phyloP scores from a whole-genome alignment of 2,113 vertebrate genomes.

The Poeciliopsis prolifica region DNA sequence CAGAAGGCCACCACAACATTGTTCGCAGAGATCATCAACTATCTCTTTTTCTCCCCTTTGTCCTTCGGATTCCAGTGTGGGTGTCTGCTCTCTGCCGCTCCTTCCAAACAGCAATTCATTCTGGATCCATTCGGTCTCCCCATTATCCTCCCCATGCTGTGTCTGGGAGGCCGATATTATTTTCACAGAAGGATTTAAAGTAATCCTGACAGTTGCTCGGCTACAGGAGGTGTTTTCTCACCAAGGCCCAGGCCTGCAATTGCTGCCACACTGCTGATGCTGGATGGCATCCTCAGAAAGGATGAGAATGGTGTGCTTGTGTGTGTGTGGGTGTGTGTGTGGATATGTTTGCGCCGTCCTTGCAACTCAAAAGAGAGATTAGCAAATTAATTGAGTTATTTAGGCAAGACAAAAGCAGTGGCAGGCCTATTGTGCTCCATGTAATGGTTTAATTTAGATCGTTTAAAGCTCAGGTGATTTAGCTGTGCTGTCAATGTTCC shows the following conservation, averaged over 20 bases:
- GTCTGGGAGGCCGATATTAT: constrained; percentile 42
- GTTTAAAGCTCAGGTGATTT: constrained; percentile 43
- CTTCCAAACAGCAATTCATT: constrained; percentile 34
- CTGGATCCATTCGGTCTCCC: constrained; percentile 36
- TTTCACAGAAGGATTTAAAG: constrained; percentile 60
- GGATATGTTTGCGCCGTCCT: constrained; percentile 27
- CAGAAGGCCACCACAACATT: not conserved
- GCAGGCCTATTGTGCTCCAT: constrained; percentile 30
- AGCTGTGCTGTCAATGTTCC: constrained; percentile 20
- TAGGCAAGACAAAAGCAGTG: constrained; percentile 51
- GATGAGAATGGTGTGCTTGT: not conserved
- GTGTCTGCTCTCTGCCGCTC: constrained; percentile 21
- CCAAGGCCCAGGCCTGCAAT: constrained; percentile 48
- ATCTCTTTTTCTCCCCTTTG: not conserved
- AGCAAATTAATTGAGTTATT: constrained; percentile 64
- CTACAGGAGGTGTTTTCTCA: constrained; percentile 64
- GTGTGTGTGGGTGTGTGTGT: constrained; percentile 1
- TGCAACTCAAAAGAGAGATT: constrained; percentile 54
- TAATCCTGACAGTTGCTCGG: constrained; percentile 69
- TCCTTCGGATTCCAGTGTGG: constrained; percentile 9
- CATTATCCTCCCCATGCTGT: constrained; percentile 41
- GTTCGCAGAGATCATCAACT: not conserved
- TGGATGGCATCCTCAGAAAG: constrained; percentile 53
- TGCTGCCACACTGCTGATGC: constrained; percentile 42
- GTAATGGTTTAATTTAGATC: constrained; percentile 37